Evolutionary conservation across 2,113 vertebrate species (phyloP), one percentile per base, ranked within the genome.

Genomic region (Tympanuchus pallidicinctus): DNA sequence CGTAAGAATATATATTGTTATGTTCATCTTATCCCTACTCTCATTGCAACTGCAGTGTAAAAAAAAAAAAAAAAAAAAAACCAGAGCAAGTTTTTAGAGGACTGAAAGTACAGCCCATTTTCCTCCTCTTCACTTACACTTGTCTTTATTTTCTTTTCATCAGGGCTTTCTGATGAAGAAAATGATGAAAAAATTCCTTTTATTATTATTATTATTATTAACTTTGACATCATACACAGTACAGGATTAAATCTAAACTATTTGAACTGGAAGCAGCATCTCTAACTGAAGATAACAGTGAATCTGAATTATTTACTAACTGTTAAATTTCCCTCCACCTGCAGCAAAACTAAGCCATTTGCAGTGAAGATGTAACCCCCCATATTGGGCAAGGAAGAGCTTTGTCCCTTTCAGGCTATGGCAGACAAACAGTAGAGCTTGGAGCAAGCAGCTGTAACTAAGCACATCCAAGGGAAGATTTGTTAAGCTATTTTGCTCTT

Each of bases 1-100:
- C 13, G 82, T 76, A 80, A 95, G 97, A 94, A 90, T 24, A 25
- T 77, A 0, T 5, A 81, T 93, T 91, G 95, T 96, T 94, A 16
- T 82, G 64, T 78, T 93, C 70, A 74, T 71, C 85, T 47, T 38
- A 94, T 89, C 80, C 48, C 45, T n/a, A 38, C 25, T 52, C 25
- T 84, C 32, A 88, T 83, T 64, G 92, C 70, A 94, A 79, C 20
- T 34, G 48, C 67, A 86, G 86, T 65, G 91, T 63, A 79, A 93
- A 40, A 40, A 40, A 13, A 88, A 86, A 95, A 94, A 38, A 38
- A 38, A 38, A 8, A 4, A 38, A 10, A 9, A 38, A 38, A 4
- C 9, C 84, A 84, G 10, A 89, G 78, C 88, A 60, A 78, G 69
- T 43, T 30, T 92, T 64, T 13, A 92, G 61, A 71, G 34, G 21